phyloP scores from a whole-genome alignment of 2,888 invertebrate species.

The Spilosoma lubricipeda region DNA sequence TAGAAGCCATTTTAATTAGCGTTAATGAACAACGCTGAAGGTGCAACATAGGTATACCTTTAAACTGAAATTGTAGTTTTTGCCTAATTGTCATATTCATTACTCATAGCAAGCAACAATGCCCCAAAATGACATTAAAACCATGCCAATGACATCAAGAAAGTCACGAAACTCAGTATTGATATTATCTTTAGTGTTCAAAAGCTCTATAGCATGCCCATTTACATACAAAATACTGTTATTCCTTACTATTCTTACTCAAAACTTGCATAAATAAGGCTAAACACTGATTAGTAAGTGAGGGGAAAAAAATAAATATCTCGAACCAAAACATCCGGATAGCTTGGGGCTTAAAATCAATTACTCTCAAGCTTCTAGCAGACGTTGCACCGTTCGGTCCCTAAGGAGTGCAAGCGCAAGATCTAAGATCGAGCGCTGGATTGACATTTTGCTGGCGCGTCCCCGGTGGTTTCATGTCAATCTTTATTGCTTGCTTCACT shows the following conservation, averaged over 20 bases:
- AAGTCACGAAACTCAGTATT: not conserved
- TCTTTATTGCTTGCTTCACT: conserved; percentile 71
- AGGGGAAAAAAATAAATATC: not conserved
- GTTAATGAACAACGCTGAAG: not conserved
- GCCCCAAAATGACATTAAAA: not conserved
- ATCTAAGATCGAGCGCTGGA: conserved; percentile 77
- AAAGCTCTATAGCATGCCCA: not conserved
- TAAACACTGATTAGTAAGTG: not conserved
- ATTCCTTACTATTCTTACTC: not conserved
- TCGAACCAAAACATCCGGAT: not conserved
- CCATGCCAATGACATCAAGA: not conserved
- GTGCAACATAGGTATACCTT: not conserved
- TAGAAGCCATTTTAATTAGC: too few species aligned
- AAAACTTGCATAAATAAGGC: not conserved
- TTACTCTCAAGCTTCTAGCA: conserved; percentile 45
- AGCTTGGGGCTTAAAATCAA: conserved; percentile 33
- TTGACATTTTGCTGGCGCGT: conserved; percentile 76
- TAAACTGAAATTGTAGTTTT: not conserved
- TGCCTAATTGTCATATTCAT: not conserved
- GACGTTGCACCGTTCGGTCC: conserved; percentile 58
- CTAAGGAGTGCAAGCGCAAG: conserved; percentile 59
- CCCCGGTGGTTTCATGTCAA: conserved; percentile 72
- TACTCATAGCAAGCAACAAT: not conserved
- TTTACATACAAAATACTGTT: not conserved
- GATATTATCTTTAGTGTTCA: not conserved